These are phyloP conservation scores for Subacronicta megacephala DNA, from an alignment of 2,888 invertebrate genomes.

Conservation along the genomic window DNA sequence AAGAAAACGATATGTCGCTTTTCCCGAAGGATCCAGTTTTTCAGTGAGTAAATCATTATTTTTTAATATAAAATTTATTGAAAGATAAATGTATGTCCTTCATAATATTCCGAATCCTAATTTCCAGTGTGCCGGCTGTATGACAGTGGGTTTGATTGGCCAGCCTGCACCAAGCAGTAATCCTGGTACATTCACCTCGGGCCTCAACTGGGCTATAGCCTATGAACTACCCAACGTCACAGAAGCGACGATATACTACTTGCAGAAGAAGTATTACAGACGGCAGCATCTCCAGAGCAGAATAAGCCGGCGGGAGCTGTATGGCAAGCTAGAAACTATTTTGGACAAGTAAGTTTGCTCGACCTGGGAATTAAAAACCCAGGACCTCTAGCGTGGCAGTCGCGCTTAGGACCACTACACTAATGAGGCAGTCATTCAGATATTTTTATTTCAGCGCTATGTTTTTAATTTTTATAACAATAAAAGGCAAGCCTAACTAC, in stretches of 20 bases:
- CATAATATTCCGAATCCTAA: no score
- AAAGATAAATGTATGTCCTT: no score
- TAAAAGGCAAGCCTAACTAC: no score
- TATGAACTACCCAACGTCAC: slow-evolving; percentile 90
- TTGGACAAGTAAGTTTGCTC: slow-evolving; percentile 91
- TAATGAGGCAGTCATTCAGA: no score
- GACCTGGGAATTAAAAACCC: no score
- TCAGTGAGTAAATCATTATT: slow-evolving; percentile 88
- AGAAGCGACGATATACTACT: slow-evolving; percentile 76
- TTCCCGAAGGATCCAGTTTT: slow-evolving; percentile 92
- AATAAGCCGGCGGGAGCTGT: slow-evolving; percentile 91
- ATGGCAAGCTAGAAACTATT: slow-evolving; percentile 91
- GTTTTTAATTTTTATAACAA: no score
- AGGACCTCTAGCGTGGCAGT: no score
- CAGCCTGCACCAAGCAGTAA: slow-evolving; percentile 82
- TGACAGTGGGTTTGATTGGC: slow-evolving; percentile 88
- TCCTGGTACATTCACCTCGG: slow-evolving; percentile 90
- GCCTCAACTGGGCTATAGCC: slow-evolving; percentile 92
- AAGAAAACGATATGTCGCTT: slow-evolving; percentile 91
- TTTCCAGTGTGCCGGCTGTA: slow-evolving; percentile 89
- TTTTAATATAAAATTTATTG: no score
- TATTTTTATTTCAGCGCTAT: no score
- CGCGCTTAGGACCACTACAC: no score
- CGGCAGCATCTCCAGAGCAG: slow-evolving; percentile 86
- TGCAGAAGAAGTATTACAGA: slow-evolving; percentile 62